Evolutionary conservation across 2,888 invertebrate genomes (phyloP), one percentile per base, ranked within the genome.

Genomic region (Thera britannica): DNA sequence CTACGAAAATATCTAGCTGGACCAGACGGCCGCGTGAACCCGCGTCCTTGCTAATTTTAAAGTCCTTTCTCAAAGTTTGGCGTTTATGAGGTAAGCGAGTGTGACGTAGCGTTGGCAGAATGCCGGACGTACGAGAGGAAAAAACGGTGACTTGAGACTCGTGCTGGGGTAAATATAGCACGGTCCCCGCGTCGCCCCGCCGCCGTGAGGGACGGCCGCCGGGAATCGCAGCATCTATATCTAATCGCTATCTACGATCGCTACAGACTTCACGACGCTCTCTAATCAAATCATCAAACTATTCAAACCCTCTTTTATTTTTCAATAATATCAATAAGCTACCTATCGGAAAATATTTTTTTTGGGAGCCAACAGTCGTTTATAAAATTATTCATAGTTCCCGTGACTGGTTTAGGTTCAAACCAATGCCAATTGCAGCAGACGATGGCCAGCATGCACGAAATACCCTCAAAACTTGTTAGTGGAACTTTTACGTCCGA

Each of bases 11-110:
- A 74, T 73, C 74, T 72, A 64, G 71, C 69, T 69, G 77, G 77
- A 74, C 80, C 75, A 80, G 79, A 81, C 79, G 81, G 77, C 77
- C 75, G 80, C 77, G 79, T 81, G 82, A 83, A 84, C 78, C 80
- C 78, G 84, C 87, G 93, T 92, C 92, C 93, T 93, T 93, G 92
- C 93, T 92, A 90, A 90, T 89, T 93, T 90, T 89, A 89, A 89
- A 92, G 90, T 91, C 92, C 92, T 92, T 92, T 88, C 89, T 87
- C 82, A 90, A 89, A 91, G 85, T 90, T 91, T 85, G 87, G 84
- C 86, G 85, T 90, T 90, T 87, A 87, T 92, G 93, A 93, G 91
- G 92, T 92, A 92, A 92, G 79, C 84, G 82, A 75, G 82, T 80
- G 89, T 93, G 92, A 92, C 92, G 92, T 86, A 73, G 79, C 51